phyloP scores from a whole-genome alignment of 2,888 invertebrate genomes.

The Nesidiocoris tenuis region DNA sequence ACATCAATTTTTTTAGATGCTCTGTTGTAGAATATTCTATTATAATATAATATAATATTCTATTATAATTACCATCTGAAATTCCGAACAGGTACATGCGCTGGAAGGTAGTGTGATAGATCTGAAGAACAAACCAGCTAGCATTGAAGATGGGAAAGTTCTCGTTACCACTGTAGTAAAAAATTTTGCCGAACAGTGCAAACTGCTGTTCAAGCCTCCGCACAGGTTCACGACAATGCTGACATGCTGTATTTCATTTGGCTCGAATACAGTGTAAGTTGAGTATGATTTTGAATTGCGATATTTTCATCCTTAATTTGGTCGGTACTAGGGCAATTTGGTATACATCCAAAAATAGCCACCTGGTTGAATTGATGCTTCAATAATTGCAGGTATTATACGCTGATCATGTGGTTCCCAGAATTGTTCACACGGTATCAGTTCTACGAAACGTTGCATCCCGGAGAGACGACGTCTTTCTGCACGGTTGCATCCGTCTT shows the following conservation, averaged over 20 bases:
- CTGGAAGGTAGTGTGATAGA: slow-evolving; percentile 19
- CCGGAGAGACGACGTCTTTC: slow-evolving; percentile 69
- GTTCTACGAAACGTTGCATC: slow-evolving; percentile 67
- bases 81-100: slow-evolving; percentile 21
- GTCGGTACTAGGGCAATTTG: not conserved
- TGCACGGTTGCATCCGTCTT: slow-evolving; percentile 74
- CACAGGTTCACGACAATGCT: slow-evolving; percentile 73
- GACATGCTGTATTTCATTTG: slow-evolving; percentile 80
- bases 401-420: slow-evolving; percentile 89
- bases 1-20: too few species aligned
- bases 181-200: slow-evolving; percentile 56
- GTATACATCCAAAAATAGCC: too few species aligned
- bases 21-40: too few species aligned
- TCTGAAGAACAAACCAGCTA: not conserved
- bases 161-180: slow-evolving; percentile 31
- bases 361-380: too few species aligned
- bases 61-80: too few species aligned
- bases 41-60: too few species aligned
- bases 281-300: not conserved
- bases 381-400: slow-evolving; percentile 84
- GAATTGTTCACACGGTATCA: slow-evolving; percentile 83
- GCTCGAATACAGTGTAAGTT: slow-evolving; percentile 70
- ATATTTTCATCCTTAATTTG: not conserved
- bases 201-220: slow-evolving; percentile 70
- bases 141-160: slow-evolving; percentile 28